Conservation (phyloP, 1,140 invertebrate species). For the Caenorhabditis latens region DNA sequence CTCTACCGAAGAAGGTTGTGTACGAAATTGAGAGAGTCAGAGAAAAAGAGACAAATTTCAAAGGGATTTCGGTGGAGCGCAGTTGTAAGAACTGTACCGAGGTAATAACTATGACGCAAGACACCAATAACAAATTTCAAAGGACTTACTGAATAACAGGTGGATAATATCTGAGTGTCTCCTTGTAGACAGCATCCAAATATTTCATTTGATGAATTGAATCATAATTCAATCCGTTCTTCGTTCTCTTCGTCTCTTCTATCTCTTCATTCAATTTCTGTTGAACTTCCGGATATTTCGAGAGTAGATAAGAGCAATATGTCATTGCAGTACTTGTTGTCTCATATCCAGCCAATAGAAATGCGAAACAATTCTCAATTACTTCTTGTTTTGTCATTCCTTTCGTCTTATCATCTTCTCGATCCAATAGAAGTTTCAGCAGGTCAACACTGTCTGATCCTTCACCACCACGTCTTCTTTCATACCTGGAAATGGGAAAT, state of each 20-base stretch:
- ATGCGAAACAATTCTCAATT: slow-evolving; percentile 73
- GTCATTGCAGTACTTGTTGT: slow-evolving; percentile 79
- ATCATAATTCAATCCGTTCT: slow-evolving; percentile 68
- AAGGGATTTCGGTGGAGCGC: no score
- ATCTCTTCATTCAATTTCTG: slow-evolving; percentile 78
- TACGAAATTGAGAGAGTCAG: no score
- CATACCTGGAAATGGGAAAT: not conserved
- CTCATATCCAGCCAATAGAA: slow-evolving; percentile 80
- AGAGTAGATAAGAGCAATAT: slow-evolving; percentile 78
- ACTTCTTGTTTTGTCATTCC: slow-evolving; percentile 56
- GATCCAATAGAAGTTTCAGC: slow-evolving; percentile 56
- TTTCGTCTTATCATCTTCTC: slow-evolving; percentile 50
- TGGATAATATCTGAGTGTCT: slow-evolving; percentile 75
- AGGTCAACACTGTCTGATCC: slow-evolving; percentile 34
- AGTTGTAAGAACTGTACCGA: no score
- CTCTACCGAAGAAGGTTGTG: not conserved
- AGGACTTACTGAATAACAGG: slow-evolving; percentile 43
- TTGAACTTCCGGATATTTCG: slow-evolving; percentile 79
- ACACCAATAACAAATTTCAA: not conserved
- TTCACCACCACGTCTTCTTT: slow-evolving; percentile 33
- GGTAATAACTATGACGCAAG: no score
- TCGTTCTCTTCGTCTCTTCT: slow-evolving; percentile 24
- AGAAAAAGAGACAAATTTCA: no score
- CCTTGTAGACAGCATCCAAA: slow-evolving; percentile 79
- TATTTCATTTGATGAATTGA: slow-evolving; percentile 75